phyloP scores from a whole-genome alignment of 2,113 vertebrate species.

The Leucopsar rothschildi region DNA sequence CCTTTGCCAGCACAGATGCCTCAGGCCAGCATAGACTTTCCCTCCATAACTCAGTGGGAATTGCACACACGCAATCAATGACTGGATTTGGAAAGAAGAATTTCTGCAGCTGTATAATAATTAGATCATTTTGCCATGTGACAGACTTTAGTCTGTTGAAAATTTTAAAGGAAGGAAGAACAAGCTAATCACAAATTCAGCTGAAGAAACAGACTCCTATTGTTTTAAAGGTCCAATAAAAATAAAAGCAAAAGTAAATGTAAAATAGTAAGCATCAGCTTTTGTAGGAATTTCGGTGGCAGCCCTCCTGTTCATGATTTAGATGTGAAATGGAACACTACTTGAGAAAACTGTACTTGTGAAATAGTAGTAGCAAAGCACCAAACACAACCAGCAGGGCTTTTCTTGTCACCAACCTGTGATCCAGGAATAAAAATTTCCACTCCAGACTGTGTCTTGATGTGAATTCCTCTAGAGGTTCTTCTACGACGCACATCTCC shows the following conservation, averaged over 20 bases:
- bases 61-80: background rate
- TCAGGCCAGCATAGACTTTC: background rate
- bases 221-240: background rate
- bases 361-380: background rate
- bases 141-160: background rate
- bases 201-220: background rate
- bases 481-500: conserved; percentile 82
- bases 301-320: background rate
- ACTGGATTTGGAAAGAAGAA: background rate
- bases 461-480: conserved; percentile 82
- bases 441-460: conserved; percentile 84
- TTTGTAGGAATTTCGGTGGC: background rate
- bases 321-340: background rate
- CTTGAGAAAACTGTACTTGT: background rate
- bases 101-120: background rate
- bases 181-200: background rate
- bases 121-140: background rate
- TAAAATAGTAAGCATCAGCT: background rate
- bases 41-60: background rate
- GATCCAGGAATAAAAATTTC: conserved; percentile 86
- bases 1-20: background rate
- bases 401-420: conserved; percentile 76
- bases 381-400: background rate
- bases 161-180: conserved; percentile 1
- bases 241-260: background rate